phyloP scores from a whole-genome alignment of 2,113 vertebrate genomes.

The Talpa occidentalis region DNA sequence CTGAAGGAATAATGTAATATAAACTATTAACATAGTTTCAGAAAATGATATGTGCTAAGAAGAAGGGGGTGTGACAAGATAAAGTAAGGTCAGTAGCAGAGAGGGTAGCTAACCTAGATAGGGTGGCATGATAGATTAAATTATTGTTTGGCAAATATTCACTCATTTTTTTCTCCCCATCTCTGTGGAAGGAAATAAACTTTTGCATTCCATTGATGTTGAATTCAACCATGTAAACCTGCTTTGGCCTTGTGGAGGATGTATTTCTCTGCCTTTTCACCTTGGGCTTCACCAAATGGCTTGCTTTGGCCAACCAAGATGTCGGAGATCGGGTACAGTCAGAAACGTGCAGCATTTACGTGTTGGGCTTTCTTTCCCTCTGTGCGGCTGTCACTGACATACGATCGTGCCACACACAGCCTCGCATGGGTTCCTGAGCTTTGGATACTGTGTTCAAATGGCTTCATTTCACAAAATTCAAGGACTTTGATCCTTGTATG shows the following conservation, averaged over 20 bases:
- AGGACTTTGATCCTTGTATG: neutral
- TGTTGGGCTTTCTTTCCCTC: neutral
- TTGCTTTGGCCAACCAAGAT: neutral
- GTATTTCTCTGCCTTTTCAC: neutral
- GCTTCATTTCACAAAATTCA: slow-evolving; percentile 7
- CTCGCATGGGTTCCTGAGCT: neutral
- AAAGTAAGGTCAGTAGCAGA: neutral
- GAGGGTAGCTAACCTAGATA: neutral
- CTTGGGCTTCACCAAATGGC: neutral
- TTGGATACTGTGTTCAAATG: neutral
- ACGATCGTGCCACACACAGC: neutral
- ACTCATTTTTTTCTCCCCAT: neutral
- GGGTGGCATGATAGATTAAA: neutral
- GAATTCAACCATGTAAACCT: neutral
- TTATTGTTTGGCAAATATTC: neutral
- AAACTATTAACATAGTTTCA: slow-evolving; percentile 6
- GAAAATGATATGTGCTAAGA: neutral
- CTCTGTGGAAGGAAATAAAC: neutral
- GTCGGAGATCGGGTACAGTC: neutral
- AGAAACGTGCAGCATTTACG: neutral
- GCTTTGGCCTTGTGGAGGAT: neutral
- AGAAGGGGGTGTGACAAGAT: neutral
- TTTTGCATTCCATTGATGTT: neutral
- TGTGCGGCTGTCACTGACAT: neutral
- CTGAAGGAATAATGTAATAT: neutral